Base-by-base conservation (phyloP, 1,140 invertebrate species). In the Apis laboriosa region DNA sequence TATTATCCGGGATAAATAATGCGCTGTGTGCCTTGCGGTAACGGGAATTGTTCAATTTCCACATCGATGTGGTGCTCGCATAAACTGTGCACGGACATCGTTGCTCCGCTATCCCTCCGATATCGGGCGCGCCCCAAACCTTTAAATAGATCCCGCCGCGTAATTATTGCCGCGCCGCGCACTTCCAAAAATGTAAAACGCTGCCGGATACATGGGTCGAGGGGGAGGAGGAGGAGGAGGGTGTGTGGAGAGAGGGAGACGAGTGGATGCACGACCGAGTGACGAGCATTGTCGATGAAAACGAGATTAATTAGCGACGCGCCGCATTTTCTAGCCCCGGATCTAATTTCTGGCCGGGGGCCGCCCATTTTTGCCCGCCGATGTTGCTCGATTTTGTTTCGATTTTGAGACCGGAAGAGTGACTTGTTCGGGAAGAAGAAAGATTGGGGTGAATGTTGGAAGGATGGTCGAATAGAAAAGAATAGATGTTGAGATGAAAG, bases 1-100 rank as follows among this genome's bases (percentile, higher is more conserved):
- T 85, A 83, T 85, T 85, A 85, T 85, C 84, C 80, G 74, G 84
- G 84, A 85, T 85, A 85, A 85, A 85, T 85, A 85, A 85, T 85
- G 84, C 84, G 84, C 72, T 85, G 84, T 85, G 80, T 85, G 84
- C 80, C 84, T 85, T 85, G 84, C 80, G 84, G 84, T 85, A 83
- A 77, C 84, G 68, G 84, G 84, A 85, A 85, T 85, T 85, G 84
- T 85, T 85, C 84, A 83, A 85, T 85, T 85, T 85, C 84, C 84
- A 77, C 80, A 80, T 85, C 58, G 67, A 61, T 83, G 84, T 77
- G 80, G 43, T 15, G 55, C 83, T 72, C 84, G 87, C 77, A 83
- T 80, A 81, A 76, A 84, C 82, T 34, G 56, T 63, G 4, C 71
- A 34, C 24, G 53, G 67, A 60, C 13, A 60, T 19, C 8, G 55